Evolutionary conservation across 2,797 vertebrate genomes (phyloP).

Genomic region (Ammospiza maritima): DNA sequence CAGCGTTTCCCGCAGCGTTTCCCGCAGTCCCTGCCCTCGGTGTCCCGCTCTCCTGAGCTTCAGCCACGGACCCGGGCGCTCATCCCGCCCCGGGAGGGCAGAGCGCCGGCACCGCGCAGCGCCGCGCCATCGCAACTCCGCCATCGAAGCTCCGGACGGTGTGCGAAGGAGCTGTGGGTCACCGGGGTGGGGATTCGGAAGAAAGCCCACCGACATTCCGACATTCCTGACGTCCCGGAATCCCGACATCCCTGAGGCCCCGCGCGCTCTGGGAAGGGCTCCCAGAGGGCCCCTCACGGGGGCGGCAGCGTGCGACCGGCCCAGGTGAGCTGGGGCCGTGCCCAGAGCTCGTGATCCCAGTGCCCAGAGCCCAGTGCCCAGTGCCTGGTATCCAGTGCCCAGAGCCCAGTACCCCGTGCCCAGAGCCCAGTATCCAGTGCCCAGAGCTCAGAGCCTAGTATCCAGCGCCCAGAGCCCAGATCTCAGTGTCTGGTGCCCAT

Average conservation of each 20-base stretch:
- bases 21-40: background rate
- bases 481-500: too few relatives aligned
- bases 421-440: fast-evolving
- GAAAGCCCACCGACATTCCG: fast-evolving
- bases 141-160: background rate
- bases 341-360: too few relatives aligned
- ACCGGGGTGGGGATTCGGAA: fast-evolving
- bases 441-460: too few relatives aligned
- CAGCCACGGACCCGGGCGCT: fast-evolving
- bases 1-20: background rate
- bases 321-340: fast-evolving
- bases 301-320: fast-evolving
- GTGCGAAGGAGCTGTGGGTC: too few relatives aligned
- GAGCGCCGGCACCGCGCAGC: too few relatives aligned
- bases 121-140: fast-evolving
- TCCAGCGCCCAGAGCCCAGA: too few relatives aligned
- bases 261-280: fast-evolving
- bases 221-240: fast-evolving
- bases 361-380: too few relatives aligned
- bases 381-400: fast-evolving
- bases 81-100: fast-evolving
- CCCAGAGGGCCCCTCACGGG: background rate
- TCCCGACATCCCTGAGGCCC: too few relatives aligned
- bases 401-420: fast-evolving
- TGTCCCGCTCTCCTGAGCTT: too few relatives aligned